These are phyloP conservation scores for Dysmachus trigonus DNA, from an alignment of 2,888 invertebrate species.

Conservation along the genomic window DNA sequence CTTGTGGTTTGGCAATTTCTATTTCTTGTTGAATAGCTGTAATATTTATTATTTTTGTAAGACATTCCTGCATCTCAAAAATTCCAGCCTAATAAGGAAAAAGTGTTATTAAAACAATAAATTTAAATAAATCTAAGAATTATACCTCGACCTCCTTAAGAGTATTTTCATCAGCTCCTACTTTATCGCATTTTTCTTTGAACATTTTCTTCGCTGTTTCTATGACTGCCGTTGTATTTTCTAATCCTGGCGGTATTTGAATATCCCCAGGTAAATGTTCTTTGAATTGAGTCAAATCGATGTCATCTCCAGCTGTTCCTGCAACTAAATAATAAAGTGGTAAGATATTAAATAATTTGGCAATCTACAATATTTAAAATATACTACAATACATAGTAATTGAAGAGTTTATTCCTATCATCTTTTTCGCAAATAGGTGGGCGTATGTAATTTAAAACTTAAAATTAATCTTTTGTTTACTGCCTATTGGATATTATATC, in stretches of 20 bases:
- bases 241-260: constrained; percentile 42
- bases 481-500: background rate
- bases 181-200: constrained; percentile 73
- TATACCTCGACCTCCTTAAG: constrained; percentile 66
- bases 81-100: constrained; percentile 53
- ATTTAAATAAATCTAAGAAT: constrained; percentile 50
- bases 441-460: background rate
- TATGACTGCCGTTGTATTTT: constrained; percentile 46
- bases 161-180: constrained; percentile 70
- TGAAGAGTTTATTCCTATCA: too few species aligned
- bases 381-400: too few species aligned
- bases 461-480: background rate
- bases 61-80: constrained; percentile 66
- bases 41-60: constrained; percentile 69
- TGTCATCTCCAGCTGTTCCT: background rate
- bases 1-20: constrained; percentile 74
- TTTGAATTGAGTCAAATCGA: constrained; percentile 42
- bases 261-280: constrained; percentile 38
- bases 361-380: background rate
- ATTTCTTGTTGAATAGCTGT: constrained; percentile 72
- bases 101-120: background rate
- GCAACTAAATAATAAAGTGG: background rate
- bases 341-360: background rate
- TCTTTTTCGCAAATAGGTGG: background rate
- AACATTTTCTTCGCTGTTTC: constrained; percentile 68